These are phyloP conservation scores for Artemia franciscana DNA, from an alignment of 1,140 invertebrate species.

Conservation along the genomic window DNA sequence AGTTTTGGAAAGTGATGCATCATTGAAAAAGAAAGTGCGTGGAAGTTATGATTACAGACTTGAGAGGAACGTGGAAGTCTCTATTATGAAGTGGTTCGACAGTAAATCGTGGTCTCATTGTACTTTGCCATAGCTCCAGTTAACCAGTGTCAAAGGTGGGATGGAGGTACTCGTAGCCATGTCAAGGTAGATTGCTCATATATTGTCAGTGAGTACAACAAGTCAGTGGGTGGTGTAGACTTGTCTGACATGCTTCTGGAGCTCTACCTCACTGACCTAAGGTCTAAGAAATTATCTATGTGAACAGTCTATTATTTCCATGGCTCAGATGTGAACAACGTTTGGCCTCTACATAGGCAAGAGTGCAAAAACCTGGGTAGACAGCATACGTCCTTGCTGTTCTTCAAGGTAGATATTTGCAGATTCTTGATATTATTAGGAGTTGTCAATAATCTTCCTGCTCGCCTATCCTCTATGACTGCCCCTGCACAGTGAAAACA, in stretches of 20 bases:
- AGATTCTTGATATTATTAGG: too few relatives aligned
- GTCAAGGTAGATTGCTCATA: slow-evolving; percentile 6
- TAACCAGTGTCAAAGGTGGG: neutral
- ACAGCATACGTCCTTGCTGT: too few relatives aligned
- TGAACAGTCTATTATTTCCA: slow-evolving; percentile 12
- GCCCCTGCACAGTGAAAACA: too few relatives aligned
- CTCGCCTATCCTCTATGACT: too few relatives aligned
- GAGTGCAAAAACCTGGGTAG: neutral
- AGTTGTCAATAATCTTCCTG: too few relatives aligned
- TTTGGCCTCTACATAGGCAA: slow-evolving; percentile 11
- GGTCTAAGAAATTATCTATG: slow-evolving; percentile 14
- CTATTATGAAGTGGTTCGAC: neutral
- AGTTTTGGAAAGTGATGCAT: neutral
- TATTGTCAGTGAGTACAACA: slow-evolving; percentile 14
- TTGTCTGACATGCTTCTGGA: slow-evolving; percentile 12
- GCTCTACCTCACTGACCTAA: slow-evolving; percentile 11
- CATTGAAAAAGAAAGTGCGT: neutral
- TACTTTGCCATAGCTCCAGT: neutral
- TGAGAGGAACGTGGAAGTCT: neutral
- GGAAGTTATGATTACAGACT: neutral
- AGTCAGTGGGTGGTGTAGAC: slow-evolving; percentile 16
- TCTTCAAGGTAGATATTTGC: too few relatives aligned
- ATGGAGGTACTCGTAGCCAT: neutral
- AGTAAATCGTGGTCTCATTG: neutral
- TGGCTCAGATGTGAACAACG: slow-evolving; percentile 12